These are phyloP conservation scores for Anabas testudineus DNA, from an alignment of 2,797 vertebrate genomes.

Conservation along the genomic window DNA sequence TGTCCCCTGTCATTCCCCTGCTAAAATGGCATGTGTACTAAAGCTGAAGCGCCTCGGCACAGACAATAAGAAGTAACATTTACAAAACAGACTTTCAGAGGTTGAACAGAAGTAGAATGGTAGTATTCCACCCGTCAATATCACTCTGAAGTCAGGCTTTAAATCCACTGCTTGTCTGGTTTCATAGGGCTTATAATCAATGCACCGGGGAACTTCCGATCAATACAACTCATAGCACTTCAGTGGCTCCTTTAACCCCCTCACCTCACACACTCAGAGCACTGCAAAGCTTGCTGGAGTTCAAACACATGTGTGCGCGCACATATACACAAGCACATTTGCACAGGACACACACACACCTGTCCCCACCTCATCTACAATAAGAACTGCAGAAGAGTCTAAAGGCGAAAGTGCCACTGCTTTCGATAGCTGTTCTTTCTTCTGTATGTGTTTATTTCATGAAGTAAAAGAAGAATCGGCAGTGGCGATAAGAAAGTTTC, in stretches of 20 bases:
- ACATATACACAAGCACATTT: constrained; percentile 9
- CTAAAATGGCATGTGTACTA: constrained; percentile 21
- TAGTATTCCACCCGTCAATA: constrained; percentile 57
- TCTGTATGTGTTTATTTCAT: background rate
- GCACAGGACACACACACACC: background rate
- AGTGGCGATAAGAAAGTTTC: background rate
- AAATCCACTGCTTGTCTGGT: constrained; percentile 66
- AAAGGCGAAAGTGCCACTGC: background rate
- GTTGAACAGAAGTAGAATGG: constrained; percentile 36
- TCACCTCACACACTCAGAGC: constrained; percentile 44
- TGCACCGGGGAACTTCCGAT: constrained; percentile 70
- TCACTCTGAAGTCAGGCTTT: constrained; percentile 60
- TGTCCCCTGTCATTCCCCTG: constrained; percentile 20
- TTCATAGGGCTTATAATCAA: constrained; percentile 75
- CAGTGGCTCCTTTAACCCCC: constrained; percentile 70
- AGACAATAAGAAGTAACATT: constrained; percentile 44
- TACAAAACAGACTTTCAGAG: constrained; percentile 47
- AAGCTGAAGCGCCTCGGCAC: constrained; percentile 1
- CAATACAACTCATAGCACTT: constrained; percentile 75
- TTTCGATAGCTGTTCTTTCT: background rate
- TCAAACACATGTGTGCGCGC: constrained; percentile 21
- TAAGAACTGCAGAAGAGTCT: background rate
- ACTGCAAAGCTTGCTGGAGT: constrained; percentile 21
- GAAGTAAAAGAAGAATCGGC: background rate
- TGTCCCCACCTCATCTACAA: background rate